Evolutionary conservation across 2,113 vertebrate genomes (phyloP).

Genomic region (Cyprinodon variegatus): DNA sequence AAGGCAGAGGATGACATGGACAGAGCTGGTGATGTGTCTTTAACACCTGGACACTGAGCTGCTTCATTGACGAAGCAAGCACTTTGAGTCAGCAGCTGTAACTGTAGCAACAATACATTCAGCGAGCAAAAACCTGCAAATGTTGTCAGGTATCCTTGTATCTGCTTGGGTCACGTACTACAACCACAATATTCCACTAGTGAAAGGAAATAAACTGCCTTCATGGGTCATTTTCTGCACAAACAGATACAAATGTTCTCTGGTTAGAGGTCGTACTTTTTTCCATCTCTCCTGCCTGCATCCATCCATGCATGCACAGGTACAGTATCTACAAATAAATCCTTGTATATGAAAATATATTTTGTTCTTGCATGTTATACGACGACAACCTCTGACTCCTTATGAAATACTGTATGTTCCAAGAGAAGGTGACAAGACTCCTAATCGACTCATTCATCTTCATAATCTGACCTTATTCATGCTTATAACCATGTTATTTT

Average conservation of each 20-base stretch:
- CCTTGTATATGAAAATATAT: slow-evolving; percentile 45
- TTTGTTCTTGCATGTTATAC: slow-evolving; percentile 50
- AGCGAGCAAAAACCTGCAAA: neutral
- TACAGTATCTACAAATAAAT: slow-evolving; percentile 12
- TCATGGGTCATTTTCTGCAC: slow-evolving; percentile 36
- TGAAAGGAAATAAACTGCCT: slow-evolving; percentile 31
- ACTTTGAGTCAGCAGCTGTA: slow-evolving; percentile 43
- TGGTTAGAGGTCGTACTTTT: neutral
- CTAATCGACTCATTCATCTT: slow-evolving; percentile 76
- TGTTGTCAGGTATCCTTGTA: slow-evolving; percentile 9
- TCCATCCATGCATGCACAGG: slow-evolving; percentile 28
- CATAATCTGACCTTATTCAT: slow-evolving; percentile 76
- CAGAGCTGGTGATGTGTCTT: slow-evolving; percentile 51
- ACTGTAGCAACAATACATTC: slow-evolving; percentile 2
- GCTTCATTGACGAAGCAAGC: slow-evolving; percentile 47
- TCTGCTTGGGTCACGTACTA: slow-evolving; percentile 41
- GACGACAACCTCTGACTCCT: slow-evolving; percentile 29
- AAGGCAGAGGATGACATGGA: slow-evolving; percentile 45
- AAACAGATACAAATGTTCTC: slow-evolving; percentile 47
- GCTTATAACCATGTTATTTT: slow-evolving; percentile 72
- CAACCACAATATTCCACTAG: neutral
- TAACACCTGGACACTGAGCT: slow-evolving; percentile 51
- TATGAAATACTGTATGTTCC: slow-evolving; percentile 47
- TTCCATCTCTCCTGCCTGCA: neutral
- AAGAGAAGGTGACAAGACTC: slow-evolving; percentile 55